Evolutionary conservation across 2,888 invertebrate species (phyloP), one percentile per base, ranked within the genome.

Genomic region (Phyto melanocephala): DNA sequence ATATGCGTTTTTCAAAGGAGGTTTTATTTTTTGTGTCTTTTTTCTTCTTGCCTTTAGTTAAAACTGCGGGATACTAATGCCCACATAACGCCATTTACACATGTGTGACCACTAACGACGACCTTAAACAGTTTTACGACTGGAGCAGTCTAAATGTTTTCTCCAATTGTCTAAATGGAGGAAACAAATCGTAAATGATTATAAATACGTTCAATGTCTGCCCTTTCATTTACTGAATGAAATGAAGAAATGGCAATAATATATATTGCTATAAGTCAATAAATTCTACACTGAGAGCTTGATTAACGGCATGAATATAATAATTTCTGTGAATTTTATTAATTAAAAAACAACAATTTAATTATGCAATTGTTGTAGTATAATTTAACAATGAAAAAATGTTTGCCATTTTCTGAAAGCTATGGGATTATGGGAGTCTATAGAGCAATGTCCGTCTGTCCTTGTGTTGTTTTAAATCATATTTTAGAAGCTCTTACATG

Each of bases 21-120:
- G 40, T 50, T 67, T 37, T 47, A 6, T 22, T 35, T 2, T 67
- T 28, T 37, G 28, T 28, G 6, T 28, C 10, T 28, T 28, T n/a
- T 54, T 15, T 28, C 10, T 15, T 28, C 15, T 72, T 63, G 58
- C 45, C 60, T 60, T 67, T 17, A 80, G 60, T 60, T 42, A 8
- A 74, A 58, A 80, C 82, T 71, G 82, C 82, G 82, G 82, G 82
- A 82, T 82, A 82, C 67, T 54, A 65, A 67, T 79, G 75, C 70
- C 81, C 77, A 77, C 63, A 82, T 82, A 82, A 82, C 82, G 82
- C 82, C 82, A 72, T 70, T 56, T 58, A 62, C 60, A 67, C 60
- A 68, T 80, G 56, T 82, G 70, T 79, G 65, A 82, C 79, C 75
- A 74, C 68, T 74, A 74, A 81, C 4, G 28, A 28, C 47, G 52